Percentiles rank a stretch among this genome's conserved stretches.
These are phyloP conservation scores for Cyprinus carpio DNA, from an alignment of 2,113 vertebrate species.

Conservation along the genomic window DNA sequence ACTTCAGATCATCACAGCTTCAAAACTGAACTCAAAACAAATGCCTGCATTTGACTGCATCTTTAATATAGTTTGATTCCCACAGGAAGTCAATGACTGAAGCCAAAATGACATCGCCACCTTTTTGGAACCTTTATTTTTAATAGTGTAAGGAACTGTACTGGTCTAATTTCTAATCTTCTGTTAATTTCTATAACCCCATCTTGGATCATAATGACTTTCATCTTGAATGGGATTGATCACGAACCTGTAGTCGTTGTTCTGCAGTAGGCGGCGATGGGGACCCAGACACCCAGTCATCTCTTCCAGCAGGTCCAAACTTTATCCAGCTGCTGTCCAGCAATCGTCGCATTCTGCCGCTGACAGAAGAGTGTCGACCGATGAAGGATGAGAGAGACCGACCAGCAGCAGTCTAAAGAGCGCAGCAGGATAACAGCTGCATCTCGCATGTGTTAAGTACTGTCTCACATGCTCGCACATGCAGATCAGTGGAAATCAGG, in stretches of 20 bases:
- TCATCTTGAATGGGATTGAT: neutral
- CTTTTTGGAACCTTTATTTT: neutral
- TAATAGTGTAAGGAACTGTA: neutral
- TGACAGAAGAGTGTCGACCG: neutral
- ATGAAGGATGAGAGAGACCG: neutral
- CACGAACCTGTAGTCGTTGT: slow-evolving; percentile 81
- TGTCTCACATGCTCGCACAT: slow-evolving; percentile 66
- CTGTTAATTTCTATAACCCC: neutral
- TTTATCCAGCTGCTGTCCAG: slow-evolving; percentile 86
- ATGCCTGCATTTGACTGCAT: too few species aligned
- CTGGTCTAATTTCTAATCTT: neutral
- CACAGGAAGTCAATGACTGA: too few species aligned
- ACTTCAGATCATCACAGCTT: neutral
- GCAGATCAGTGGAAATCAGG: slow-evolving; percentile 60
- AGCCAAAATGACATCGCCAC: too few species aligned
- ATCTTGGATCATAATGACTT: neutral
- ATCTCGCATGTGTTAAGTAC: slow-evolving; percentile 54
- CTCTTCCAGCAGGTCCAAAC: slow-evolving; percentile 86
- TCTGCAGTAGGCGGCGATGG: slow-evolving; percentile 72
- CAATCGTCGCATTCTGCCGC: slow-evolving; percentile 77
- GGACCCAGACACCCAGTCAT: slow-evolving; percentile 86
- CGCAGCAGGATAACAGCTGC: neutral
- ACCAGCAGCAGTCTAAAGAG: neutral
- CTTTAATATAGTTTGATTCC: too few species aligned
- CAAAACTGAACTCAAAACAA: too few species aligned